Percentiles rank a stretch among this genome's conserved stretches.
phyloP scores from a whole-genome alignment of 2,797 vertebrate genomes.

The Anguilla anguilla region DNA sequence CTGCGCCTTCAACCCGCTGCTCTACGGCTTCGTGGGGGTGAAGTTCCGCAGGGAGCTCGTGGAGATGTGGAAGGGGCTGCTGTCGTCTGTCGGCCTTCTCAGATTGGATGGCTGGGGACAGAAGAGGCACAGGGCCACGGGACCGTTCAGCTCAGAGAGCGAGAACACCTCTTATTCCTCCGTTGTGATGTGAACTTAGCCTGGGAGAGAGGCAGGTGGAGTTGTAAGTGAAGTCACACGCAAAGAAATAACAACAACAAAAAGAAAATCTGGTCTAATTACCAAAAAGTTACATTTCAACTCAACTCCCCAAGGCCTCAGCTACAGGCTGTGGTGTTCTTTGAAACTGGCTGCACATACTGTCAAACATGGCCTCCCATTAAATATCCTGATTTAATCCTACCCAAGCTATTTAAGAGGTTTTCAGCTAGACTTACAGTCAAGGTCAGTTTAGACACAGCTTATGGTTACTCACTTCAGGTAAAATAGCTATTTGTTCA shows the following conservation, averaged over 20 bases:
- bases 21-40: slow-evolving; percentile 80
- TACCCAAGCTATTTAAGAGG: neutral
- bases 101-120: slow-evolving; percentile 51
- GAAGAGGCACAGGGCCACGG: slow-evolving; percentile 42
- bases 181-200: slow-evolving; percentile 64
- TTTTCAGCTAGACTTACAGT: neutral
- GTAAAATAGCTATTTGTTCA: neutral
- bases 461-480: too few species aligned
- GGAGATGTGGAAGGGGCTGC: slow-evolving; percentile 66
- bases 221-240: too few species aligned
- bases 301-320: too few species aligned
- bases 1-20: slow-evolving; percentile 80
- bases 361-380: neutral
- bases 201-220: neutral
- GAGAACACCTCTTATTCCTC: slow-evolving; percentile 74
- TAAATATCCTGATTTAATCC: neutral
- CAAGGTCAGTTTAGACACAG: neutral
- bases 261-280: too few species aligned
- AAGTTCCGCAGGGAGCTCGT: slow-evolving; percentile 79
- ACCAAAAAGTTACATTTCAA: too few species aligned
- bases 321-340: neutral
- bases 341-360: neutral
- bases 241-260: too few species aligned
- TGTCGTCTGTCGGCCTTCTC: slow-evolving; percentile 54
- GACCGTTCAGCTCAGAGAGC: slow-evolving; percentile 69